phyloP scores from a whole-genome alignment of 2,113 vertebrate genomes.

The Monopterus albus region DNA sequence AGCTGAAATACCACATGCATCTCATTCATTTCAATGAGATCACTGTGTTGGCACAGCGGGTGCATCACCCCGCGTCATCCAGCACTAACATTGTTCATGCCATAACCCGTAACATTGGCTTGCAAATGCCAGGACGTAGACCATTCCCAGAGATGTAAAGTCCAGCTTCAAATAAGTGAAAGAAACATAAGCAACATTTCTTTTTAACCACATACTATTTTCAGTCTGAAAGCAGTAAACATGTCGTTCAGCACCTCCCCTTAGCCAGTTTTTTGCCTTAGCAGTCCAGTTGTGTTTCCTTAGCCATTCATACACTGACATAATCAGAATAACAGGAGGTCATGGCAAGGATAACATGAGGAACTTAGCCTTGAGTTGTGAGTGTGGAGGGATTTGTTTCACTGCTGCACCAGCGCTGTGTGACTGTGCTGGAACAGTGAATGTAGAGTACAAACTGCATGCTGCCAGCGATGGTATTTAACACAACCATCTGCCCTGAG shows the following conservation, averaged over 20 bases:
- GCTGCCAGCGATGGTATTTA: slow-evolving; percentile 64
- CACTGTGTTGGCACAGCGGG: neutral
- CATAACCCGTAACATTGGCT: too few species aligned
- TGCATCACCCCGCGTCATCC: too few species aligned
- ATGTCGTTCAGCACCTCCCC: neutral
- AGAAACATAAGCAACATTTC: too few species aligned
- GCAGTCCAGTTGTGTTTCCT: neutral
- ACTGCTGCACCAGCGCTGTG: slow-evolving; percentile 1
- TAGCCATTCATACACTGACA: neutral
- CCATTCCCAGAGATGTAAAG: too few species aligned
- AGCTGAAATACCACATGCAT: neutral
- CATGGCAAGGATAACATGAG: slow-evolving; percentile 38
- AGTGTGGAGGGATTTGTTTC: slow-evolving; percentile 1
- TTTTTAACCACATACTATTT: neutral
- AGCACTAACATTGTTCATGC: neutral
- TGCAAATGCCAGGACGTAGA: too few species aligned
- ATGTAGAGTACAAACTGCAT: neutral
- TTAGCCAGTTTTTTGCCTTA: neutral
- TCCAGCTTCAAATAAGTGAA: too few species aligned
- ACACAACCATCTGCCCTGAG: slow-evolving; percentile 44
- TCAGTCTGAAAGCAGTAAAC: neutral
- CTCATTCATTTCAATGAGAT: neutral
- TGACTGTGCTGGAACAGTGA: slow-evolving; percentile 1
- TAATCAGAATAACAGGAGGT: slow-evolving; percentile 47
- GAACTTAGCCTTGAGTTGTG: slow-evolving; percentile 2